Evolutionary conservation across 2,113 vertebrate genomes (phyloP).

Genomic region (Bucco capensis): DNA sequence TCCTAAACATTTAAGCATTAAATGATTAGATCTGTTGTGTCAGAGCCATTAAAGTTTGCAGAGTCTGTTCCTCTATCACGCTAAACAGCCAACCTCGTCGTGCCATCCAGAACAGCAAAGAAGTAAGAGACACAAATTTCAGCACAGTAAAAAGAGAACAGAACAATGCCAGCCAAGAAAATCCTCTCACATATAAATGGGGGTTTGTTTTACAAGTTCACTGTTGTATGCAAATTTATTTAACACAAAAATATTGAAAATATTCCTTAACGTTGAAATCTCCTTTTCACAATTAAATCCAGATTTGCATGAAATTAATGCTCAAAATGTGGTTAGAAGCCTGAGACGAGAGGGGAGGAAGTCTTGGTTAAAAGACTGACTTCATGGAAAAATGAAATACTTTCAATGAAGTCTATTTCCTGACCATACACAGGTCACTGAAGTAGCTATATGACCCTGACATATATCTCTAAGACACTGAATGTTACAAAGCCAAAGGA

Average conservation of each 20-base stretch:
- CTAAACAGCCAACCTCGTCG: neutral
- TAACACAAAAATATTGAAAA: neutral
- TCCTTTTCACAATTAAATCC: neutral
- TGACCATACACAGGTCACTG: constrained; percentile 32
- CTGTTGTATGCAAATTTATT: neutral
- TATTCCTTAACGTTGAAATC: neutral
- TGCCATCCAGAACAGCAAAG: neutral
- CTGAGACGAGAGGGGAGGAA: neutral
- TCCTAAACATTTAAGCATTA: neutral
- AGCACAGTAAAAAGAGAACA: neutral
- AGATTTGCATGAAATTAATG: neutral
- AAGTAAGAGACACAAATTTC: neutral
- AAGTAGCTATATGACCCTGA: constrained; percentile 30
- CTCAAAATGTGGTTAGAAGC: neutral
- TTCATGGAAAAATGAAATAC: constrained; percentile 17
- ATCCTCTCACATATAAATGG: neutral
- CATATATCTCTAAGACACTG: constrained; percentile 36
- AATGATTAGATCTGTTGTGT: neutral
- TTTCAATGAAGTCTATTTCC: constrained; percentile 17
- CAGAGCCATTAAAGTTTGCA: neutral
- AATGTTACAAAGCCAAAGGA: constrained; percentile 51
- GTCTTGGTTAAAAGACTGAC: neutral
- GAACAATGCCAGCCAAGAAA: neutral
- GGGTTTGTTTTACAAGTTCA: neutral
- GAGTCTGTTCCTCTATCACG: neutral